These are phyloP conservation scores for Chiropotes sagulatus DNA, from an alignment of 2,797 vertebrate genomes.

Conservation along the genomic window DNA sequence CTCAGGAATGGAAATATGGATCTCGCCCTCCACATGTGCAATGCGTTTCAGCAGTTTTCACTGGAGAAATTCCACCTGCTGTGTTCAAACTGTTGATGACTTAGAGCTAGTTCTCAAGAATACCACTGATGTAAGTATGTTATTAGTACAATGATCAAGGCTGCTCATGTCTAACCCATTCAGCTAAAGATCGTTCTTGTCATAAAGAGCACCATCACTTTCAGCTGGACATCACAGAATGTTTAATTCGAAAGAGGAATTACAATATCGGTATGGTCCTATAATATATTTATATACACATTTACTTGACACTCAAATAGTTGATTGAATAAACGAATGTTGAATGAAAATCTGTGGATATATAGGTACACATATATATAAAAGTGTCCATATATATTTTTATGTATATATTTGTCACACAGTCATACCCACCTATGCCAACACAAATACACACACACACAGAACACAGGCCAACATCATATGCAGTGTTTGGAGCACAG, in stretches of 20 bases:
- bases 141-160: too few relatives aligned
- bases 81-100: neutral
- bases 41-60: neutral
- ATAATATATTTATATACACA: neutral
- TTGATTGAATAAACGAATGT: neutral
- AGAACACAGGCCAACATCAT: neutral
- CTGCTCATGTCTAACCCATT: neutral
- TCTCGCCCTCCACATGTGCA: neutral
- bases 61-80: neutral
- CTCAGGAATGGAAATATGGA: rapidly evolving
- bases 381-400: neutral
- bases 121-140: rapidly evolving
- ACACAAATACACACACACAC: neutral
- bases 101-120: neutral
- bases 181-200: neutral
- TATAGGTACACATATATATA: neutral
- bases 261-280: too few relatives aligned
- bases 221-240: neutral
- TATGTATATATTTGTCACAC: neutral
- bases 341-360: neutral
- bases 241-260: neutral
- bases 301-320: neutral
- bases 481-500: too few relatives aligned
- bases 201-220: too few relatives aligned
- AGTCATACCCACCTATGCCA: too few relatives aligned